phyloP scores from a whole-genome alignment of 1,140 invertebrate species.

The Daktulosphaira vitifoliae region DNA sequence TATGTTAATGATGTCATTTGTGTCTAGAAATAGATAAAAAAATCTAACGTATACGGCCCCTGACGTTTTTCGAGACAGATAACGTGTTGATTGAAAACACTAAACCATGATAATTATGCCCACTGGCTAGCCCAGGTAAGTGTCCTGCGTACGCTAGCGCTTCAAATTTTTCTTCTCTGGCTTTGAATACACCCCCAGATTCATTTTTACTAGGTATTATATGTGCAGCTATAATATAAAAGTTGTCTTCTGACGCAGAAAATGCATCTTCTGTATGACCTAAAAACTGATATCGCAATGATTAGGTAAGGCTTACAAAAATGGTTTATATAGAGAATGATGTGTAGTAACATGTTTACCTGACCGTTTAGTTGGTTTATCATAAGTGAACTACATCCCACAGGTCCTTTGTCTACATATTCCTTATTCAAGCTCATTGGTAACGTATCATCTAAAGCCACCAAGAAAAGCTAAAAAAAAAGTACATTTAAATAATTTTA shows the following conservation, averaged over 20 bases:
- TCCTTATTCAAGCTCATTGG: slow-evolving; percentile 44
- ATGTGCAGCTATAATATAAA: slow-evolving; percentile 72
- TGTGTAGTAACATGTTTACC: no score
- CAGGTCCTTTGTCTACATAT: slow-evolving; percentile 41
- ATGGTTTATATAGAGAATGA: no score
- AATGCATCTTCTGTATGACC: slow-evolving; percentile 80
- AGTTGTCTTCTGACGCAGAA: slow-evolving; percentile 63
- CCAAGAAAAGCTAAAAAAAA: slow-evolving; percentile 68
- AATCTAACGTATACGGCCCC: slow-evolving; percentile 69
- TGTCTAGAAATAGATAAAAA: no score
- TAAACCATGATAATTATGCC: slow-evolving; percentile 70
- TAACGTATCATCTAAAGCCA: slow-evolving; percentile 72
- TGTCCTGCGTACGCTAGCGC: slow-evolving; percentile 80
- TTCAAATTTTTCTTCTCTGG: slow-evolving; percentile 67
- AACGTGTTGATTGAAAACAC: slow-evolving; percentile 76
- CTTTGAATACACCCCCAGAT: slow-evolving; percentile 55
- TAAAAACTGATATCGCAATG: no score
- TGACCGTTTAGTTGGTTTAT: slow-evolving; percentile 54
- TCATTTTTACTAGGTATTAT: slow-evolving; percentile 50
- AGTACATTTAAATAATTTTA: no score
- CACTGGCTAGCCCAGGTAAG: slow-evolving; percentile 81
- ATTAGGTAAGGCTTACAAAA: no score
- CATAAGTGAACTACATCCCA: slow-evolving; percentile 68
- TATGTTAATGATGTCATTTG: no score
- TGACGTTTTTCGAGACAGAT: slow-evolving; percentile 56